These are phyloP conservation scores for Cephalopholis sonnerati DNA, from an alignment of 2,113 vertebrate species.

Conservation along the genomic window DNA sequence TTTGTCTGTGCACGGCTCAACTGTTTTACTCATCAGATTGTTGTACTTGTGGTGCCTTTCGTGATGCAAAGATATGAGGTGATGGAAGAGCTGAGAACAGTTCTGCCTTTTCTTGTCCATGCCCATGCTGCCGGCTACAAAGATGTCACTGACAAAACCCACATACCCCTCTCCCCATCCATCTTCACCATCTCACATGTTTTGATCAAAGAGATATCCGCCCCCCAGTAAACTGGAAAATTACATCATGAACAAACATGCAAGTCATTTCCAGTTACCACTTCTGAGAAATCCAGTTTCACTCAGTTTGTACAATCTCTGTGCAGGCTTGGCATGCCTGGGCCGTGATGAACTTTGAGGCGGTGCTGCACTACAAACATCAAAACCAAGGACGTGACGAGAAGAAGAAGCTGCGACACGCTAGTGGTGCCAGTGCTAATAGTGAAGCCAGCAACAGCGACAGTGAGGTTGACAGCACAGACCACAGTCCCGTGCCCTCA, in stretches of 20 bases:
- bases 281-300: conserved; percentile 4
- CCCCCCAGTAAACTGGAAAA: conserved; percentile 47
- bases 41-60: background rate
- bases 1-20: background rate
- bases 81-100: conserved; percentile 32
- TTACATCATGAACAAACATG: conserved; percentile 45
- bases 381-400: conserved; percentile 95
- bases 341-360: conserved; percentile 99
- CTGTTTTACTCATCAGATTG: conserved; percentile 33
- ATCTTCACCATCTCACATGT: conserved; percentile 34
- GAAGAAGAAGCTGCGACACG: conserved; percentile 94
- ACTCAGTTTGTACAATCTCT: conserved; percentile 24
- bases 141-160: conserved; percentile 14
- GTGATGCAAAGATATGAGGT: conserved; percentile 24
- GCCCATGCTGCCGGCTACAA: conserved; percentile 44
- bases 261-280: conserved; percentile 46
- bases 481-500: conserved; percentile 94
- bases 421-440: conserved; percentile 91
- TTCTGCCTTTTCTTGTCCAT: conserved; percentile 12
- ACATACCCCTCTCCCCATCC: conserved; percentile 9
- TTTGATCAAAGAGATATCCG: conserved; percentile 42
- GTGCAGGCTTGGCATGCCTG: conserved; percentile 97
- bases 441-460: conserved; percentile 97
- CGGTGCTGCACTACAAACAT: conserved; percentile 98
- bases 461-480: conserved; percentile 92